Base-by-base conservation (phyloP, 2,797 vertebrate species). In the Stomatorhinus walkeri region DNA sequence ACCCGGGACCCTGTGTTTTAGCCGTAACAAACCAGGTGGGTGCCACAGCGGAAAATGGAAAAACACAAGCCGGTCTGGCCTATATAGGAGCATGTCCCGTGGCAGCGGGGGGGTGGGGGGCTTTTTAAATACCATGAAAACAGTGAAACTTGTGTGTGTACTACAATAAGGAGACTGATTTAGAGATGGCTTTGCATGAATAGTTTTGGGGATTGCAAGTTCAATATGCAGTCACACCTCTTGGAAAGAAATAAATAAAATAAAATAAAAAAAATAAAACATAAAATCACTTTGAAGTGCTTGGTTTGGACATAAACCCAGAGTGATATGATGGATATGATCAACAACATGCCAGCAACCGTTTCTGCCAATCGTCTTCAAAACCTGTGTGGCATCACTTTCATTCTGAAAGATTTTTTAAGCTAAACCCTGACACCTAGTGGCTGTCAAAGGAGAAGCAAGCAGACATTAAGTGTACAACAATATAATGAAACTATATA, bases 1-100 rank as follows among this genome's bases (percentile, higher is more conserved):
- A 76, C 91, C 91, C 91, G 93, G 92, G 92, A 96, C 93, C 94
- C 94, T 94, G 94, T 95, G 94, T 94, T 95, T 95, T 94, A 93
- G 93, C 91, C 88, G 43, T 24, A 87, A 89, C 91, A 90, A 95
- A 95, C 94, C 95, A 96, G 95, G 94, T 95, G 95, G 93, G 93
- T 91, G 87, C 93, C 90, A 90, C 90, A 93, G 91, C 3, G 94
- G 93, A 93, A 92, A 93, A 95, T 93, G 92, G 94, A 94, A 93
- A 93, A 68, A 68, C 64, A 68, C 10, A 32, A 90, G 92, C 91
- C 92, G 91, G 91, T 91, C 90, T 22, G n/a, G 36, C 87, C 79
- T 87, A 14, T 40, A 40, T 16, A 19, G 68, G 16, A 7, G 28
- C 32, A 2, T 19, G 49, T 83, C 49, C 87, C 10, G 12, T 22